Evolutionary conservation across 1,140 invertebrate genomes (phyloP).

Genomic region (Drosophila grimshawi): DNA sequence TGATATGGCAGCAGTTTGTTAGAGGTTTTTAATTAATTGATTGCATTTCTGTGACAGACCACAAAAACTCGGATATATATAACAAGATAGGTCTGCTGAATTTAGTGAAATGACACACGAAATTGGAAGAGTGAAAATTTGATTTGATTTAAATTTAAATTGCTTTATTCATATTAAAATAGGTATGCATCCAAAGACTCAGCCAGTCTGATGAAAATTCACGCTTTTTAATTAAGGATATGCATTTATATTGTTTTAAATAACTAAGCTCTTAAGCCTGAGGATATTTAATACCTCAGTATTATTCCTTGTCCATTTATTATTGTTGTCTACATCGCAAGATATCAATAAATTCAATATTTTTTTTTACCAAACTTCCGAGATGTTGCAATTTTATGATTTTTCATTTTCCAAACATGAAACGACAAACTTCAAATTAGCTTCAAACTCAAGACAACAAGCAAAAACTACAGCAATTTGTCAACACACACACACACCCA

Average conservation of each 20-base stretch:
- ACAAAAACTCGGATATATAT: constrained; percentile 11
- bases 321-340: constrained; percentile 8
- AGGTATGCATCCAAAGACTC: too few species aligned
- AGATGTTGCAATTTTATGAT: constrained; percentile 47
- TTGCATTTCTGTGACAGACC: constrained; percentile 61
- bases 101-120: too few species aligned
- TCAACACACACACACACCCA: constrained; percentile 8
- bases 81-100: too few species aligned
- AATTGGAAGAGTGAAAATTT: neutral
- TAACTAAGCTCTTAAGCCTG: too few species aligned
- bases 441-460: constrained; percentile 47
- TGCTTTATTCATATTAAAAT: constrained; percentile 21
- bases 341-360: constrained; percentile 14
- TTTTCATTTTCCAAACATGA: constrained; percentile 38
- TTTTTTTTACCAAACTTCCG: constrained; percentile 42
- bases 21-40: constrained; percentile 69
- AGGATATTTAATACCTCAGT: neutral
- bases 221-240: too few species aligned
- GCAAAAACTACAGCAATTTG: constrained; percentile 38
- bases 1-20: constrained; percentile 33
- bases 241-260: too few species aligned
- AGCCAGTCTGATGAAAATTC: too few species aligned
- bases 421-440: constrained; percentile 70
- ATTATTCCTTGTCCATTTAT: neutral
- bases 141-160: constrained; percentile 38